Conservation (phyloP, 2,888 invertebrate genomes). For the Drosophila rubida region DNA sequence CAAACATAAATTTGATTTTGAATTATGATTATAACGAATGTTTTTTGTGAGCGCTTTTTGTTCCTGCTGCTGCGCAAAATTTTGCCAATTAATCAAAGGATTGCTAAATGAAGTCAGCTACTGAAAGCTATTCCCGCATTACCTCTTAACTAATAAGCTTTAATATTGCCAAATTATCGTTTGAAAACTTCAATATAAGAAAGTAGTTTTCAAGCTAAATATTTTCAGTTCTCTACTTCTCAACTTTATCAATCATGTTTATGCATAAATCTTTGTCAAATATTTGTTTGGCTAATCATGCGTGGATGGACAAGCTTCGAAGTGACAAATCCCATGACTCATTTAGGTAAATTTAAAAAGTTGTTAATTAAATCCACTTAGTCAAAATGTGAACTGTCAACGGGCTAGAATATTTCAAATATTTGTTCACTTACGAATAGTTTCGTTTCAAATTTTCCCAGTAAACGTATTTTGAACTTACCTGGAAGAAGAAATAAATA, state of each 20-base stretch:
- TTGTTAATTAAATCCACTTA: conserved; percentile 24
- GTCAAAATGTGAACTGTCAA: conserved; percentile 3
- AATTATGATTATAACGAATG: conserved; percentile 47
- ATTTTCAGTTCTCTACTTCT: not conserved
- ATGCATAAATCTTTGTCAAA: conserved; percentile 2
- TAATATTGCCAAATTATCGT: not conserved
- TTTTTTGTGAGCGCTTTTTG: conserved; percentile 15
- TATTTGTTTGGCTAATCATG: conserved; percentile 4
- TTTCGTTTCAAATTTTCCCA: not conserved
- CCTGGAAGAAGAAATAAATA: conserved; percentile 49
- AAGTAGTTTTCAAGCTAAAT: not conserved
- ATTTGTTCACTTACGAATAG: conserved; percentile 38
- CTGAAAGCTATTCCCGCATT: conserved; percentile 29
- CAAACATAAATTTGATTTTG: conserved; percentile 51
- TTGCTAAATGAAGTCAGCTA: conserved; percentile 35
- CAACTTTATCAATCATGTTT: not conserved
- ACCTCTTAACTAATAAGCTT: conserved; percentile 40
- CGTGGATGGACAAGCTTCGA: not conserved
- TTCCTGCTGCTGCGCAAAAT: conserved; percentile 33
- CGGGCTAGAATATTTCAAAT: not conserved
- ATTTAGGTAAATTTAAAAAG: conserved; percentile 25
- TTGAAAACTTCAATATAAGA: not conserved
- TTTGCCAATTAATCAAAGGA: conserved; percentile 55
- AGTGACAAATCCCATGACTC: conserved; percentile 36
- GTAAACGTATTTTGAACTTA: conserved; percentile 39